Evolutionary conservation across 2,797 vertebrate genomes (phyloP), one percentile per base, ranked within the genome.

Genomic region (Hippopotamyrus pictus): DNA sequence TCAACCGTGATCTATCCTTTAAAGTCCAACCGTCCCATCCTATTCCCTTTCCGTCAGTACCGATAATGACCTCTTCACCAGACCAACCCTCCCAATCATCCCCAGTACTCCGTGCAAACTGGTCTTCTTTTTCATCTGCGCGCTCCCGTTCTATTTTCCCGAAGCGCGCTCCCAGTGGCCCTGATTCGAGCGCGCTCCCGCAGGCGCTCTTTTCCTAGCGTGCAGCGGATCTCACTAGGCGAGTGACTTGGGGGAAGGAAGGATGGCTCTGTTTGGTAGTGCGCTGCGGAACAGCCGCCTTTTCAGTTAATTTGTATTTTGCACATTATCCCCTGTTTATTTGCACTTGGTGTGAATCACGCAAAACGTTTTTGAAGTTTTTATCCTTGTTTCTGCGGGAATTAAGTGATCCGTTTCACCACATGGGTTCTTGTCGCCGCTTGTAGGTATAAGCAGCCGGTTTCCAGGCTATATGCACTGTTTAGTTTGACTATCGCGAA

Each of bases 111-210:
- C 33, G 22, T 57, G 29, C 53, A 57, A n/a, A 25, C 5, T 37
- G 25, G 7, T 57, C 33, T 87, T 44, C 54, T 54, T 48, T 62
- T 51, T 29, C 12, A 41, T 62, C 86, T 69, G 86, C 84, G 11
- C 88, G 88, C 76, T 59, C 65, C 69, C 73, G 33, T 17, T 46
- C 33, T 53, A 57, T 76, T 76, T 73, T 89, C 84, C 48, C 85
- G 19, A 83, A 79, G 79, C 88, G 37, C 65, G 89, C 85, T 88
- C 89, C 83, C 89, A 73, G 86, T 89, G 90, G 33, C 88, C 88
- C 90, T 89, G 53, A 50, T 89, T 90, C 82, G 83, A 53, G 93
- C 94, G 94, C 94, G 94, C 59, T 5, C 93, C 91, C 94, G 93
- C 88, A 44, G 0, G 44, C 89, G 65, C 41, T 73, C 87, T 73